phyloP scores from a whole-genome alignment of 30 jellyfish, hydroid and myxozoan species.

The Chrysaora quinquecirrha region DNA sequence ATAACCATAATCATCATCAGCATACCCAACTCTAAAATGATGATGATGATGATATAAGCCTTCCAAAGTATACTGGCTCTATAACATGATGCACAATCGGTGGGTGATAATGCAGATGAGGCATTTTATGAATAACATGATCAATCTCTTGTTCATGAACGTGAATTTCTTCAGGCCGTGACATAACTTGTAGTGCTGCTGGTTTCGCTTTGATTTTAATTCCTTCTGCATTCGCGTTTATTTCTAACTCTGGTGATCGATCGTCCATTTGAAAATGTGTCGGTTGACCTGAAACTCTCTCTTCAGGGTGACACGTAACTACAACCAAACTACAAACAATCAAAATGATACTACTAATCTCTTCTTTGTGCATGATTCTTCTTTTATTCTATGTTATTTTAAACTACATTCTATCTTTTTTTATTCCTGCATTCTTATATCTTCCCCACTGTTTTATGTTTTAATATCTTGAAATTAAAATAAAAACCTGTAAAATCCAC shows the following conservation, averaged over 20 bases:
- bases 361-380: neutral
- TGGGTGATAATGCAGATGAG: conserved; percentile 37
- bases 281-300: conserved; percentile 41
- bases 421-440: too few species aligned
- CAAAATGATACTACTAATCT: neutral
- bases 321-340: neutral
- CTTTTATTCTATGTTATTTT: too few species aligned
- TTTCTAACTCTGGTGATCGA: conserved; percentile 49
- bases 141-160: conserved; percentile 1
- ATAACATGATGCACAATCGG: conserved; percentile 42
- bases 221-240: conserved; percentile 39
- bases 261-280: conserved; percentile 69
- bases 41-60: conserved; percentile 20
- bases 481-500: too few species aligned
- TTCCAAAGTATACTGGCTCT: conserved; percentile 62
- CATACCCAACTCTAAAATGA: conserved; percentile 1
- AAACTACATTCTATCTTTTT: too few species aligned
- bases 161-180: conserved; percentile 45
- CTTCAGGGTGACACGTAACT: neutral
- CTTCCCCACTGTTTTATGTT: too few species aligned
- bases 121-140: conserved; percentile 9
- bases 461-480: too few species aligned
- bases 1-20: conserved; percentile 18
- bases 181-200: conserved; percentile 42
- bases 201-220: conserved; percentile 55